A percentile compares a stretch with the other conserved stretches of the same genome.
Conservation (phyloP, 2,113 vertebrate species). For the Trinectes maculatus region DNA sequence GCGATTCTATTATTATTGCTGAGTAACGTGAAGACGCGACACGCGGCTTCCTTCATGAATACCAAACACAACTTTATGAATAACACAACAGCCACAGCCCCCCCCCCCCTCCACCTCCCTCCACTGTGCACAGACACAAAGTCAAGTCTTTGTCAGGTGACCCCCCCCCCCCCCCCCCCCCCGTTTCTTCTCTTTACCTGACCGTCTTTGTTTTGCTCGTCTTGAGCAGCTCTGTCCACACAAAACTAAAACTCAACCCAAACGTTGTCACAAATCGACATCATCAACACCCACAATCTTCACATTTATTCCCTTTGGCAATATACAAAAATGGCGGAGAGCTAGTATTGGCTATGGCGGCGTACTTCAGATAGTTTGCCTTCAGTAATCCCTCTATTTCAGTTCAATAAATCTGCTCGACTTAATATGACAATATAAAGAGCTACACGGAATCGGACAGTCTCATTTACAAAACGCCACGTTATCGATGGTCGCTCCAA, state of each 20-base stretch:
- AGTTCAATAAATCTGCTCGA: conserved; percentile 27
- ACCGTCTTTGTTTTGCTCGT: conserved; percentile 8
- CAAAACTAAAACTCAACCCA: no score
- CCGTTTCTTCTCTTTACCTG: conserved; percentile 1
- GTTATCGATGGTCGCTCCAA: conserved; percentile 1
- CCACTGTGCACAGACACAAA: conserved; percentile 30
- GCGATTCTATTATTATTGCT: conserved; percentile 34
- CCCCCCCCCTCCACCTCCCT: conserved; percentile 29
- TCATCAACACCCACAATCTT: conserved; percentile 8
- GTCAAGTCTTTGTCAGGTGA: conserved; percentile 31
- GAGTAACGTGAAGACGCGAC: conserved; percentile 41
- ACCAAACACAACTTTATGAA: conserved; percentile 52
- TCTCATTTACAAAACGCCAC: conserved; percentile 39
- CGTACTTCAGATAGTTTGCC: conserved; percentile 21
- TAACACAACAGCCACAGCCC: conserved; percentile 38
- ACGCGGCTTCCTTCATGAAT: conserved; percentile 55
- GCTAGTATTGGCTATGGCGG: conserved; percentile 50
- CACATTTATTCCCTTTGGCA: conserved; percentile 67
- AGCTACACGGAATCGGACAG: conserved; percentile 12
- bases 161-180: no score
- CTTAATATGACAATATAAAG: conserved; percentile 22
- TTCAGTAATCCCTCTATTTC: conserved; percentile 20
- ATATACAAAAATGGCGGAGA: conserved; percentile 49
- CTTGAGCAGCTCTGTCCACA: not conserved
- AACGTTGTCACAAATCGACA: no score